Evolutionary conservation across 2,113 vertebrate genomes (phyloP).

Genomic region (Pithys albifrons): DNA sequence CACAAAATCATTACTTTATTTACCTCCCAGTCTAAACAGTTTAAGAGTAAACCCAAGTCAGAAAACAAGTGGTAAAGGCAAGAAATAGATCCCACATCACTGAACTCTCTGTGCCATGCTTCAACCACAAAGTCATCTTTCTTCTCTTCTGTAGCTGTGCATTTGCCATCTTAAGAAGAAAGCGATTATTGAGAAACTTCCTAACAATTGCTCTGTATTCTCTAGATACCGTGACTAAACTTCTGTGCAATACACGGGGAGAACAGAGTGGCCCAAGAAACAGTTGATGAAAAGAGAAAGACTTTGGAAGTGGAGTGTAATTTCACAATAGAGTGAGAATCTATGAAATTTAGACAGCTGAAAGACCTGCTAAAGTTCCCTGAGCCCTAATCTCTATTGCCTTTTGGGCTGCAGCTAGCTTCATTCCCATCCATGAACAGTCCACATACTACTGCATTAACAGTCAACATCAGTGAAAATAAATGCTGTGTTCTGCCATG

Average conservation of each 20-base stretch:
- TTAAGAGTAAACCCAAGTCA: neutral
- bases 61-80: neutral
- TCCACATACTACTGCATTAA: neutral
- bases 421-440: neutral
- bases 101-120: neutral
- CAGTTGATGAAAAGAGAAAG: neutral
- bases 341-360: neutral
- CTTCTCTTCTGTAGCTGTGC: neutral
- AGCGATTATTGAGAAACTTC: neutral
- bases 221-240: neutral
- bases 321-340: constrained; percentile 38
- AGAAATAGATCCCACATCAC: neutral
- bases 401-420: neutral
- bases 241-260: neutral
- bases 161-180: neutral
- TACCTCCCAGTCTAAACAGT: neutral
- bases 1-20: neutral
- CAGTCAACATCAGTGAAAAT: neutral
- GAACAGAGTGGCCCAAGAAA: neutral
- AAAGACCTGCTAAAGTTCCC: constrained; percentile 1
- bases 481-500: neutral
- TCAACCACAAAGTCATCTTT: constrained; percentile 33
- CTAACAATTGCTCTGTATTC: neutral
- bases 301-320: constrained; percentile 17
- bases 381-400: neutral